Evolutionary conservation across 2,797 vertebrate species (phyloP), one percentile per base, ranked within the genome.

Genomic region (Tokudaia tokunoshimensis): DNA sequence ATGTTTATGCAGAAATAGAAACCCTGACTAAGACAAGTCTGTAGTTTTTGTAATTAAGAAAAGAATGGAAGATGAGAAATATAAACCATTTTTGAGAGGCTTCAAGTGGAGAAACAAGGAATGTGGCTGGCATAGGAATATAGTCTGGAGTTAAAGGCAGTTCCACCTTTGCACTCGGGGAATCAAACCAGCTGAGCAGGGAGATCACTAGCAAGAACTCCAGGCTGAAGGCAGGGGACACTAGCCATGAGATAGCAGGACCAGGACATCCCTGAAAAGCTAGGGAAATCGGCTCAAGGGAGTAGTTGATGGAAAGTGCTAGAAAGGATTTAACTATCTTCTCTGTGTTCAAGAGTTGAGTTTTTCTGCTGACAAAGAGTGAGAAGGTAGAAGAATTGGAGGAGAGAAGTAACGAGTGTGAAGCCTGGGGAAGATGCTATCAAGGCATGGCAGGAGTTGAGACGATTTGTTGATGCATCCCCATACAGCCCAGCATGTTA

Each of bases 401-500:
- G 52, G 47, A 75, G 52, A 57, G 17, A 29, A 13, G 11, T 89
- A 11, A 34, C 0, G 14, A 57, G n/a, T 65, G 31, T 65, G 72
- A 88, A 47, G 65, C 41, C 0, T 9, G 6, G 79, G 75, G 70
- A 92, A 90, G 76, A 72, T 83, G 19, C 52, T 67, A 17, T 59
- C 59, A 52, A 41, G 47, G 26, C 15, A 6, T 50, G 50, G n/a
- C 29, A 9, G 14, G 55, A 37, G 55, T 67, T 13, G 13, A 44
- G 81, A 63, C 80, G 44, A 44, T 11, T 37, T 41, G 3, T 41
- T 9, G 26, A 17, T 0, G 13, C 37, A 12, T 5, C 22, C 31
- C 41, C 22, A 6, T 17, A 2, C 0, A 0, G 41, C 65, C 59
- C 5, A 0, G 55, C 10, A 6, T 3, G 0, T 41, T 17, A 50